These are phyloP conservation scores for Platalea minor DNA, from an alignment of 2,797 vertebrate species.

Conservation along the genomic window DNA sequence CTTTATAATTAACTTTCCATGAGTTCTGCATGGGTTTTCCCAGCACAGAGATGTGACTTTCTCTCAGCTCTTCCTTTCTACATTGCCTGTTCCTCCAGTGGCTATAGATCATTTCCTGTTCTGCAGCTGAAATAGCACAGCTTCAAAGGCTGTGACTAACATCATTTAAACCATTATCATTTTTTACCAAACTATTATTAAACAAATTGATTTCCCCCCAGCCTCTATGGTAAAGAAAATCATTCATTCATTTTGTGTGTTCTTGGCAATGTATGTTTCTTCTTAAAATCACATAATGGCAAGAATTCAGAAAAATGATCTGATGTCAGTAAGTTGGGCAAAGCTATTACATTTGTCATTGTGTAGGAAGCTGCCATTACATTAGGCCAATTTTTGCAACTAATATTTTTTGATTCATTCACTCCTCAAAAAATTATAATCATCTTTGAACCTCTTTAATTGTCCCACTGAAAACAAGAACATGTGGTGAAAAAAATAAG, in stretches of 20 bases:
- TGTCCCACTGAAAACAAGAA: neutral
- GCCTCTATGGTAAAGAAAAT: neutral
- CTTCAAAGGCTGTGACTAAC: slow-evolving; percentile 29
- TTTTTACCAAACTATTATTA: slow-evolving; percentile 49
- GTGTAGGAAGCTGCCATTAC: neutral
- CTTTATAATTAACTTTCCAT: neutral
- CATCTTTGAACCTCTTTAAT: neutral
- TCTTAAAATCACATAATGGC: slow-evolving; percentile 20
- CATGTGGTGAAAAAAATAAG: neutral
- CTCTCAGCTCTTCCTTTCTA: neutral
- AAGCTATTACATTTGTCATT: slow-evolving; percentile 30
- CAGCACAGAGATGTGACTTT: neutral
- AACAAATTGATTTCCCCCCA: slow-evolving; percentile 41
- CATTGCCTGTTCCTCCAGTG: neutral
- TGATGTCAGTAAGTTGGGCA: slow-evolving; percentile 24
- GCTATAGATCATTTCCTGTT: neutral
- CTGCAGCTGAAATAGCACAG: neutral
- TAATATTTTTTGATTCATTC: slow-evolving; percentile 18
- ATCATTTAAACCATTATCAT: slow-evolving; percentile 29
- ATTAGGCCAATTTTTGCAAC: neutral
- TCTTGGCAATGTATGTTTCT: slow-evolving; percentile 38
- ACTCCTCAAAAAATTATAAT: neutral
- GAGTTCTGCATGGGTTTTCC: neutral
- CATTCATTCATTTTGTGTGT: slow-evolving; percentile 12
- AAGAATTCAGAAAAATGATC: slow-evolving; percentile 35